Base-by-base conservation (phyloP, 2,888 invertebrate species). In the Eustalomyia histrio region DNA sequence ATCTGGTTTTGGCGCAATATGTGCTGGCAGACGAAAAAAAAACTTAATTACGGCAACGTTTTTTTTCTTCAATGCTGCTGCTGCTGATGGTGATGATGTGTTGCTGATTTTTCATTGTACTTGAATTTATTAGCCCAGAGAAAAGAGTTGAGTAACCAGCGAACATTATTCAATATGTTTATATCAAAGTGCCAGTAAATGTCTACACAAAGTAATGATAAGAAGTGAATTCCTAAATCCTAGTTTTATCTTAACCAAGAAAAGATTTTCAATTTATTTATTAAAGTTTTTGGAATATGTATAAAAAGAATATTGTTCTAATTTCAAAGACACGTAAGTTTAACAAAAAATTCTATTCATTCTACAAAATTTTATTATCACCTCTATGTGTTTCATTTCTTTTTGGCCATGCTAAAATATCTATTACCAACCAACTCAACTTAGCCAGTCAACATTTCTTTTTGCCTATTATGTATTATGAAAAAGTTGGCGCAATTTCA, bases 1-100 rank as follows among this genome's bases (percentile, higher is more conserved):
- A 84, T 84, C 83, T 84, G 84, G 72, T 84, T 84, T 84, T 84
- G 84, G 84, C 84, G 84, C 84, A 83, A 83, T 84, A 79, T 79
- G 21, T 67, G 67, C 17, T 64, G 61, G 43, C 47, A 21, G 7
- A 29, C 3, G 7, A 29, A 29, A 29, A 29, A 29, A 47, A n/a
- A 9, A 39, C 14, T 35, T n/a, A n/a, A n/a, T n/a, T 53, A 52
- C 69, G 76, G 47, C n/a, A 63, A 50, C 64, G n/a, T 47, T 47
- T 39, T 39, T 12, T 39, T 12, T 29, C 24, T 3, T 3, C 7
- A 39, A 33, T 50, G 16, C 35, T 29, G 17, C 18, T 14, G 29
- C 69, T 71, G 69, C 29, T 58, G 60, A 60, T 64, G 78, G 35
- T 72, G 47, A 33, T 24, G 43, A 47, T n/a, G 43, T 47, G 18